Evolutionary conservation across 2,797 vertebrate genomes (phyloP).

Genomic region (Pempheris klunzingeri): DNA sequence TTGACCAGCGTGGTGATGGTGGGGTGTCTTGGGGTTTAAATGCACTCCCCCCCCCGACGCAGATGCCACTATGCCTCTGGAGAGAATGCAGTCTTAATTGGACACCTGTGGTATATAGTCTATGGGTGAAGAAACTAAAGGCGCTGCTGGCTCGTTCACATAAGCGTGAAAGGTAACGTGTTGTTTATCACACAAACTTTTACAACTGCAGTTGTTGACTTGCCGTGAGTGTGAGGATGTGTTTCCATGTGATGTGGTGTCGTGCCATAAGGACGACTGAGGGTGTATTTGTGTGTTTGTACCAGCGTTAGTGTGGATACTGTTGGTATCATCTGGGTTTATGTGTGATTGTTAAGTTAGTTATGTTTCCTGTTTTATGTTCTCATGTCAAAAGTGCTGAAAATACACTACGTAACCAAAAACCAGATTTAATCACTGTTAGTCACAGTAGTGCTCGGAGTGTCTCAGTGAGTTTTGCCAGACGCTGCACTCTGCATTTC

Average conservation of each 20-base stretch:
- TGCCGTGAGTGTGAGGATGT: neutral
- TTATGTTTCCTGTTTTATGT: neutral
- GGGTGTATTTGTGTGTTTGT: neutral
- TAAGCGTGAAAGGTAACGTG: conserved; percentile 31
- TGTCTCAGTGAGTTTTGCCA: neutral
- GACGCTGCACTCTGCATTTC: conserved; percentile 1
- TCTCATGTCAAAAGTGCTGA: neutral
- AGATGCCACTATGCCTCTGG: neutral
- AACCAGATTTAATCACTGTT: neutral
- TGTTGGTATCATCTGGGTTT: neutral
- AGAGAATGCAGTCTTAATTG: conserved; percentile 37
- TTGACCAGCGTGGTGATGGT: too few relatives aligned
- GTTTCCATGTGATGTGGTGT: neutral
- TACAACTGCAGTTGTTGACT: conserved; percentile 27
- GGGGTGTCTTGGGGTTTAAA: conserved; percentile 4
- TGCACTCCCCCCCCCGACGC: too few relatives aligned
- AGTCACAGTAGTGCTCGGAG: neutral
- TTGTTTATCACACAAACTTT: conserved; percentile 35
- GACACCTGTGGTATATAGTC: conserved; percentile 28
- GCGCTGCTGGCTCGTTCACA: neutral
- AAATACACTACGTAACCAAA: neutral
- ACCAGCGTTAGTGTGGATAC: neutral
- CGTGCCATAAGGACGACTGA: neutral
- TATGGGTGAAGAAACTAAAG: conserved; percentile 8
- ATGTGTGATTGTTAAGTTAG: neutral